Evolutionary conservation across 2,113 vertebrate genomes (phyloP).

Genomic region (Sclerurus mexicanus): DNA sequence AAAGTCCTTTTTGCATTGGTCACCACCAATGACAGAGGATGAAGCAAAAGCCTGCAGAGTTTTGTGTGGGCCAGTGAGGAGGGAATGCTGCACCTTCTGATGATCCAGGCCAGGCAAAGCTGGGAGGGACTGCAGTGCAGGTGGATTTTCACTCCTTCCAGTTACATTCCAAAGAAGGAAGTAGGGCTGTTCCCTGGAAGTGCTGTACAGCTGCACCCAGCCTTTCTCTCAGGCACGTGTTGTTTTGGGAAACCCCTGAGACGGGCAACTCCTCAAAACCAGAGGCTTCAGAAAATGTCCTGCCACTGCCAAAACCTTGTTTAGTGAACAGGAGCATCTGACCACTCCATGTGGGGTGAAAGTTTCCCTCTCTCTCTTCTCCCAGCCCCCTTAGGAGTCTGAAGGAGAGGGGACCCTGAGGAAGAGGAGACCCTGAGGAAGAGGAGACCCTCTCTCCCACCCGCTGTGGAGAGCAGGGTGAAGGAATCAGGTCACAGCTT

Average conservation of each 20-base stretch:
- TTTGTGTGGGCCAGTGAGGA: background rate
- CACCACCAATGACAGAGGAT: background rate
- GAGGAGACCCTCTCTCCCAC: background rate
- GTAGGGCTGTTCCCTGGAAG: background rate
- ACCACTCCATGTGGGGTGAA: background rate
- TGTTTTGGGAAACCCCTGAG: background rate
- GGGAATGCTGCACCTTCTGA: background rate
- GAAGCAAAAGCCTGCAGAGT: background rate
- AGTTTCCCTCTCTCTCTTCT: background rate
- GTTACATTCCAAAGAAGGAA: background rate
- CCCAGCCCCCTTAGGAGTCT: background rate
- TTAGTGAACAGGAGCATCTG: background rate
- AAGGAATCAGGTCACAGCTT: background rate
- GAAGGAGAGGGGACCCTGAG: background rate
- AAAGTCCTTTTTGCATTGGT: background rate
- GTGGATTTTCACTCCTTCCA: constrained; percentile 6
- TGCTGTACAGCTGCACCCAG: background rate
- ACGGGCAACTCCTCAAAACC: background rate
- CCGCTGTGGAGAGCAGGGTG: background rate
- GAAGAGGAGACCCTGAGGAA: background rate
- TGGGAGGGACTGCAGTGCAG: background rate
- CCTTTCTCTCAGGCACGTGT: fast-evolving
- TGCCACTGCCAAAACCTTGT: background rate
- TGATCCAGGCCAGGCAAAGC: background rate
- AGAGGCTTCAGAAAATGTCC: background rate